Percentiles rank a stretch among this genome's conserved stretches.
phyloP scores from a whole-genome alignment of 2,888 invertebrate genomes.

The Temnothorax unifasciatus region DNA sequence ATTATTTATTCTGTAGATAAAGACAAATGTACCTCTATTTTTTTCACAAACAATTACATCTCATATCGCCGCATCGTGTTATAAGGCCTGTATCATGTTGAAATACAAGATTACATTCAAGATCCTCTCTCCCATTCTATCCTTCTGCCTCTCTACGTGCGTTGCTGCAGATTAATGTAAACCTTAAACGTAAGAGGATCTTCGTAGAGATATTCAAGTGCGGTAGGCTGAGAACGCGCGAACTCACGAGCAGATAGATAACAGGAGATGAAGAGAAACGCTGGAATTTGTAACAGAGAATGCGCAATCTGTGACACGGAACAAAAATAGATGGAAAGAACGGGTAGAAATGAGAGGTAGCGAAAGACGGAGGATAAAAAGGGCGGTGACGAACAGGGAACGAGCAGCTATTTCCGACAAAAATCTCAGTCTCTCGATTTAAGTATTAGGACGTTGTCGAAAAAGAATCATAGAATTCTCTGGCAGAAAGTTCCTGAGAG shows the following conservation, averaged over 20 bases:
- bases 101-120: constrained; percentile 41
- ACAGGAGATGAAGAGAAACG: constrained; percentile 37
- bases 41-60: constrained; percentile 2
- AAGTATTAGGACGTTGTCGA: constrained; percentile 32
- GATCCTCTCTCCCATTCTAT: neutral
- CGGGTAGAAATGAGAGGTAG: constrained; percentile 16
- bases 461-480: constrained; percentile 44
- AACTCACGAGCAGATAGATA: constrained; percentile 56
- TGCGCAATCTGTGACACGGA: neutral
- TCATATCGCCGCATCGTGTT: neutral
- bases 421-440: constrained; percentile 48
- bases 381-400: neutral
- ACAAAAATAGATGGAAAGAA: constrained; percentile 27
- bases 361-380: constrained; percentile 28
- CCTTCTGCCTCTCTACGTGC: neutral
- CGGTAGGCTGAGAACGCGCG: constrained; percentile 46
- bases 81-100: neutral
- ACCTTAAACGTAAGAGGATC: constrained; percentile 62
- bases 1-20: constrained; percentile 17
- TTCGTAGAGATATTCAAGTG: constrained; percentile 45
- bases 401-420: constrained; percentile 25
- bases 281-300: constrained; percentile 44
- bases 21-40: neutral
- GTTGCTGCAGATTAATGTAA: constrained; percentile 45
- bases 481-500: constrained; percentile 30